Evolutionary conservation across 2,113 vertebrate genomes (phyloP).

Genomic region (Zingel zingel): DNA sequence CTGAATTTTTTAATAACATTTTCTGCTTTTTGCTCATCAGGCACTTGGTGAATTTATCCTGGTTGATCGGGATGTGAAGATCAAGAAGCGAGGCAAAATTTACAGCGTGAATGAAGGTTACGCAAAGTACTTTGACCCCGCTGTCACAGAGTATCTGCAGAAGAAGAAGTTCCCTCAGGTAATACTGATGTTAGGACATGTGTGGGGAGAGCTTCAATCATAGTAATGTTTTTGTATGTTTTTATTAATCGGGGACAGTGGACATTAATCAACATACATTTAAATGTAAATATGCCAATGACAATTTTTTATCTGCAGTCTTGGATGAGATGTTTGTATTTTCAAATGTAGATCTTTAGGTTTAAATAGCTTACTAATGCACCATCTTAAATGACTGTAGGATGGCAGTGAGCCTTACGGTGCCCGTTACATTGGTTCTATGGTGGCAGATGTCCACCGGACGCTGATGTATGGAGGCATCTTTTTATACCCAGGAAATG

Average conservation of each 20-base stretch:
- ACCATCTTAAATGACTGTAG: conserved; percentile 67
- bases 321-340: not conserved
- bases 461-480: conserved; percentile 97
- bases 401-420: conserved; percentile 91
- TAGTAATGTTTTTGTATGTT: not conserved
- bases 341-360: not conserved
- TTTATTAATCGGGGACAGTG: not conserved
- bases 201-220: not conserved
- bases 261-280: not conserved
- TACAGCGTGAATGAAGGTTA: conserved; percentile 96
- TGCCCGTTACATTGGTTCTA: conserved; percentile 94
- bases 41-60: conserved; percentile 95
- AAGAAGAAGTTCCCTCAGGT: conserved; percentile 94
- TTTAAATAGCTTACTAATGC: not conserved
- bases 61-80: conserved; percentile 92
- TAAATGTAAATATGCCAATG: not conserved
- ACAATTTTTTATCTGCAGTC: not conserved
- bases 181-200: not conserved
- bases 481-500: conserved; percentile 95
- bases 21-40: conserved; percentile 69
- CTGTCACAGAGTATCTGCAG: conserved; percentile 88
- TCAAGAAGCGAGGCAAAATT: conserved; percentile 92
- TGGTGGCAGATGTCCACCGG: conserved; percentile 98
- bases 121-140: conserved; percentile 89
- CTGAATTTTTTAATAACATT: not conserved